phyloP scores from a whole-genome alignment of 30 jellyfish, hydroid and myxozoan genomes.

The Cassiopea andromeda region DNA sequence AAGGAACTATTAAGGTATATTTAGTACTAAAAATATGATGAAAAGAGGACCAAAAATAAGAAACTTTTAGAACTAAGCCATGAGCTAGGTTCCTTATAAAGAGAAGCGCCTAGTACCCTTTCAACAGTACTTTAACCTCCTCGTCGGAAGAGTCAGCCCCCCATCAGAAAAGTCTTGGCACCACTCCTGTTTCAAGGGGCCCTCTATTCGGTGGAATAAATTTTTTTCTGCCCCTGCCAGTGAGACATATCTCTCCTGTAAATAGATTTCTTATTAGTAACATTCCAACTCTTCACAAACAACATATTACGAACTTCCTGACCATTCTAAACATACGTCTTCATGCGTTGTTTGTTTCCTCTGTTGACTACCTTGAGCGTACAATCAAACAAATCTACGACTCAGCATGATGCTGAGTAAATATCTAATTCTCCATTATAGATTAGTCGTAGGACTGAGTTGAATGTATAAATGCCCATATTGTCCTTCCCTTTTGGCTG shows the following conservation, averaged over 20 bases:
- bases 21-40: no score
- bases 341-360: background rate
- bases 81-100: no score
- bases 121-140: no score
- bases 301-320: background rate
- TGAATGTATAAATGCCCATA: background rate
- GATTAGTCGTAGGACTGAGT: background rate
- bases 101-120: no score
- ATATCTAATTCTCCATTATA: background rate
- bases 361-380: background rate
- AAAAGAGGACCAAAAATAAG: no score
- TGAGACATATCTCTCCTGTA: background rate
- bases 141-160: no score
- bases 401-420: background rate
- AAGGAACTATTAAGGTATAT: no score
- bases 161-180: no score
- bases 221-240: background rate
- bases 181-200: no score
- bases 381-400: background rate
- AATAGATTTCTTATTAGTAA: background rate
- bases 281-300: background rate
- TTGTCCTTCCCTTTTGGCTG: background rate
- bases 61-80: no score
- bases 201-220: no score
- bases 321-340: background rate